A percentile compares a stretch with the other conserved stretches of the same genome.
Evolutionary conservation across 2,888 invertebrate genomes (phyloP).

Genomic region (Desoria tigrina): DNA sequence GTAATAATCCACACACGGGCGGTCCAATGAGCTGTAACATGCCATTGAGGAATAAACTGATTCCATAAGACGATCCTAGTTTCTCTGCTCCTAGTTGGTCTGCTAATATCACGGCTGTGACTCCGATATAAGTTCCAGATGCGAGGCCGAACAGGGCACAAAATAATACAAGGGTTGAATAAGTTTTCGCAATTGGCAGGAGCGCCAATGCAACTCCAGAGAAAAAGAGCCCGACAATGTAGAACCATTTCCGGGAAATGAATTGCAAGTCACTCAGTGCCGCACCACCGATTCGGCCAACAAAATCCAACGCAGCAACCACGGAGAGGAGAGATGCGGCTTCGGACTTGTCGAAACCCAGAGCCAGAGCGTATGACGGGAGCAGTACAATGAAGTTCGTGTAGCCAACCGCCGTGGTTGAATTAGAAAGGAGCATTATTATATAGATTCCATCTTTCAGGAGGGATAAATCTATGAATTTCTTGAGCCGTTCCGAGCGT

Average conservation of each 20-base stretch:
- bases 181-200: slow-evolving; percentile 67
- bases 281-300: slow-evolving; percentile 81
- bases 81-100: slow-evolving; percentile 81
- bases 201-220: slow-evolving; percentile 74
- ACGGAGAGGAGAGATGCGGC: slow-evolving; percentile 76
- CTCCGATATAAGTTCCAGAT: slow-evolving; percentile 81
- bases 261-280: slow-evolving; percentile 75
- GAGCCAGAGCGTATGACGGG: slow-evolving; percentile 72
- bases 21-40: slow-evolving; percentile 78
- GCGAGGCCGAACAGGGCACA: slow-evolving; percentile 78
- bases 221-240: slow-evolving; percentile 73
- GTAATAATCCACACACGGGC: slow-evolving; percentile 72
- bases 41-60: slow-evolving; percentile 81
- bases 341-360: slow-evolving; percentile 70
- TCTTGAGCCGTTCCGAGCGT: slow-evolving; percentile 57
- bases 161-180: slow-evolving; percentile 63
- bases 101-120: slow-evolving; percentile 84
- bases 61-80: slow-evolving; percentile 82
- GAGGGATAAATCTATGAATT: slow-evolving; percentile 73
- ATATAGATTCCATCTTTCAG: slow-evolving; percentile 77
- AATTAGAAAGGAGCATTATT: slow-evolving; percentile 79
- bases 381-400: slow-evolving; percentile 82
- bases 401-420: slow-evolving; percentile 81
- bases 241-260: slow-evolving; percentile 75
- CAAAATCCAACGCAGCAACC: slow-evolving; percentile 76